These are phyloP conservation scores for Fregata magnificens DNA, from an alignment of 2,113 vertebrate genomes.

Conservation along the genomic window DNA sequence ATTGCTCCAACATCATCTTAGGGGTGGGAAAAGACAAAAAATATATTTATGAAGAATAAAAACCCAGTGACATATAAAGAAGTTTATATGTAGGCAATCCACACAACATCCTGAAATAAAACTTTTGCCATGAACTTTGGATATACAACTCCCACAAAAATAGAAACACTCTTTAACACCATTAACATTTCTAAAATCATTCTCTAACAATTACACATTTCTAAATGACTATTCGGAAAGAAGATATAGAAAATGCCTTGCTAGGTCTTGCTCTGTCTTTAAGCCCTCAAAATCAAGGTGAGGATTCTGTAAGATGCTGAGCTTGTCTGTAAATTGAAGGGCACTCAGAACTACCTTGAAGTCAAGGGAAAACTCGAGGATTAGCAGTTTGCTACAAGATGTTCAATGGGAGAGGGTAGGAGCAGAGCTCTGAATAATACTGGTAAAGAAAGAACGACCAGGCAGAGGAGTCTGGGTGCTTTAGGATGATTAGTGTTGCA, in stretches of 20 bases:
- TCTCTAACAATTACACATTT: not conserved
- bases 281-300: not conserved
- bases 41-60: constrained; percentile 43
- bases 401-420: not conserved
- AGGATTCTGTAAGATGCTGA: not conserved
- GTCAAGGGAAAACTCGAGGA: not conserved
- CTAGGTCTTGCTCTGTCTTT: not conserved
- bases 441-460: not conserved
- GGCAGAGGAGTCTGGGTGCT: not conserved
- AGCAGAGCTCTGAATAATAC: not conserved
- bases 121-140: not conserved
- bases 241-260: not conserved
- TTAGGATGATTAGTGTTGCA: not conserved
- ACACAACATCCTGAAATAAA: constrained; percentile 41
- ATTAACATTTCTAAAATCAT: not conserved
- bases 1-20: constrained; percentile 86
- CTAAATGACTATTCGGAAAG: not conserved
- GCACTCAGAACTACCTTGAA: not conserved
- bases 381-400: not conserved
- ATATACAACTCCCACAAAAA: not conserved
- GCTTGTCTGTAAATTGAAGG: not conserved
- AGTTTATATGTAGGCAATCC: not conserved
- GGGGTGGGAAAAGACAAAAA: constrained; percentile 53
- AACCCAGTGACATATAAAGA: not conserved
- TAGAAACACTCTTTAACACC: not conserved